Evolutionary conservation across 2,113 vertebrate species (phyloP), one percentile per base, ranked within the genome.

Genomic region (Channa maculata): DNA sequence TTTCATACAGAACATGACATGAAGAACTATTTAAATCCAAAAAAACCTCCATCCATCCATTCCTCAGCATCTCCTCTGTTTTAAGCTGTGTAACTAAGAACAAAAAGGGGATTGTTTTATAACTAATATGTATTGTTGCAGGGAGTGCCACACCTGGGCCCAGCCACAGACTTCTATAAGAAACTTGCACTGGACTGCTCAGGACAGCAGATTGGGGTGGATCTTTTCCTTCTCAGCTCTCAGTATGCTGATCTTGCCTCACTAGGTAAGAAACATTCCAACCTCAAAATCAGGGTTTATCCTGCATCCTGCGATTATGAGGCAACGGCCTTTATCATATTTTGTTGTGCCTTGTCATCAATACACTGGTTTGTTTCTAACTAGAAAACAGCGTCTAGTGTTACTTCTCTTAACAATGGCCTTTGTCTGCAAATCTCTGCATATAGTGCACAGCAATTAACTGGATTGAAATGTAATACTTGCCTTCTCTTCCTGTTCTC

Each of bases 81-180:
- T 15, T 15, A 0, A 41, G 39, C 6, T 7, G 6, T 41, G 13
- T 38, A 54, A 36, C 5, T 24, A 12, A 15, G 13, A 50, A 33
- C 50, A 0, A 50, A 39, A 39, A 4, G 33, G 44, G 41, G 11
- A 9, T 54, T 46, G 51, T 9, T 63, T 8, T 12, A 5, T 76
- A 59, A 78, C 5, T 2, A 5, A 1, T 46, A 0, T 71, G 0
- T 68, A 1, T 77, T 0, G 80, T 45, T 52, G 2, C 86, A 99
- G 98, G 96, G 95, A 11, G 96, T 98, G 24, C 97, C 97, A 44
- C 97, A 99, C 91, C 95, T 99, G 64, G 97, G 96, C 69, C 98
- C 98, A 14, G 98, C 98, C 66, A 99, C 97, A 5, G 98, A 99
- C 87, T 99, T 99, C 91, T 99, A 99, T 77, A 99, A 99, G 93